Evolutionary conservation across 2,888 invertebrate genomes (phyloP), one percentile per base, ranked within the genome.

Genomic region (Bellardia bayeri): DNA sequence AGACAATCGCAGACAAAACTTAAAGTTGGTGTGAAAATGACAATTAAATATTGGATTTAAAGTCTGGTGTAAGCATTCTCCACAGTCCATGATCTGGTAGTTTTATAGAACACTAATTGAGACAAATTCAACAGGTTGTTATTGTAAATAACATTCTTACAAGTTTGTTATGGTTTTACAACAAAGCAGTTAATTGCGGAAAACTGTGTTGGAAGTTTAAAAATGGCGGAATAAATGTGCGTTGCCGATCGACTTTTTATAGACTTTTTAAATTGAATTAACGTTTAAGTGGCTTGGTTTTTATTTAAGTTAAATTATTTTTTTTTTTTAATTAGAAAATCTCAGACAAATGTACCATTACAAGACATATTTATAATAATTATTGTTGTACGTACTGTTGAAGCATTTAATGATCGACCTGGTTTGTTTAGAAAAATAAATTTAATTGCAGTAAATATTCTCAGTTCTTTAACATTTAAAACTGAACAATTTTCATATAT

Each of bases 81-180:
- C 13, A 49, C 37, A 71, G 54, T 2, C 45, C 33, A 74, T 49
- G 45, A 82, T 74, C 66, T 74, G 74, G 66, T 82, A 58, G 74
- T 74, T 58, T 82, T 58, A 82, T 82, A 16, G 56, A 66, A 30
- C 16, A 74, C 66, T 74, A 82, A 82, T 82, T 74, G 74, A 74
- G 42, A 66, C 72, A 64, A 81, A 64, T 81, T 69, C 69, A 80
- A 69, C 79, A 61, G 23, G 8, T 8, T 16, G n/a, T 23, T n/a
- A 13, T 16, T 45, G 49, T 33, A 58, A 42, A 80, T 40, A 42
- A 68, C 16, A 45, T 76, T n/a, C 23, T 49, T 71, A 3, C 37
- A 2, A 16, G 56, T 56, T 56, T 56, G 56, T 23, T 56, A 56
- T 16, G 9, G 16, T 16, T 56, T 16, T 16, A 16, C 1, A 6